These are phyloP conservation scores for Leucopsar rothschildi DNA, from an alignment of 2,113 vertebrate species.

Conservation along the genomic window DNA sequence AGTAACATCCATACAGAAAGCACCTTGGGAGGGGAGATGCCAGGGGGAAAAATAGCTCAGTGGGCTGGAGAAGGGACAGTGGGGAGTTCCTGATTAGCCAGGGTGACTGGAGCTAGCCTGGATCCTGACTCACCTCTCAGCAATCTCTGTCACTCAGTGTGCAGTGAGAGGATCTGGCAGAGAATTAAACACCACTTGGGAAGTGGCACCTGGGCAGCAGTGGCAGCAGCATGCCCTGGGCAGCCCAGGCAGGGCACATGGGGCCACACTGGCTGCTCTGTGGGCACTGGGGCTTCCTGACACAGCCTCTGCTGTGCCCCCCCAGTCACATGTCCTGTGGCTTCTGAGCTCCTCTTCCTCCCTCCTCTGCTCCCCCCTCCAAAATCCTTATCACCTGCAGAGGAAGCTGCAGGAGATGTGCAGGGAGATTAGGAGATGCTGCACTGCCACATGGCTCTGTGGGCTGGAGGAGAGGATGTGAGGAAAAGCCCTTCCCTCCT, in stretches of 20 bases:
- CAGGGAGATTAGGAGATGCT: slow-evolving; percentile 14
- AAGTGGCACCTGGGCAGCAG: neutral
- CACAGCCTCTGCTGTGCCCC: neutral
- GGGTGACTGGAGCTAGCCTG: neutral
- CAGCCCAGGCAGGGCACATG: neutral
- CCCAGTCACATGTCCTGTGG: neutral
- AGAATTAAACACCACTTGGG: neutral
- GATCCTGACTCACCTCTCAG: neutral
- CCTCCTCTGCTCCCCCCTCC: neutral
- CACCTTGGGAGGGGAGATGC: neutral
- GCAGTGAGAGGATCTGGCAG: neutral
- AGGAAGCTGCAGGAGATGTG: neutral
- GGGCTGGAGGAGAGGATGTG: neutral
- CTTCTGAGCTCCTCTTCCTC: neutral
- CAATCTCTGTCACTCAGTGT: accelerated
- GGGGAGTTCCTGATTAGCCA: neutral
- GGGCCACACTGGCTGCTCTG: neutral
- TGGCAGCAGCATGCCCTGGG: accelerated
- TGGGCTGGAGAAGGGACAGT: neutral
- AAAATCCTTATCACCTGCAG: slow-evolving; percentile 8
- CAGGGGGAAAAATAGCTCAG: accelerated
- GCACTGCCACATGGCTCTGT: accelerated
- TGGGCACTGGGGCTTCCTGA: neutral
- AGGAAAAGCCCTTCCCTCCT: neutral
- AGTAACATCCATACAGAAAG: neutral